Evolutionary conservation across 2,888 invertebrate species (phyloP).

Genomic region (Carterocephalus palaemon): DNA sequence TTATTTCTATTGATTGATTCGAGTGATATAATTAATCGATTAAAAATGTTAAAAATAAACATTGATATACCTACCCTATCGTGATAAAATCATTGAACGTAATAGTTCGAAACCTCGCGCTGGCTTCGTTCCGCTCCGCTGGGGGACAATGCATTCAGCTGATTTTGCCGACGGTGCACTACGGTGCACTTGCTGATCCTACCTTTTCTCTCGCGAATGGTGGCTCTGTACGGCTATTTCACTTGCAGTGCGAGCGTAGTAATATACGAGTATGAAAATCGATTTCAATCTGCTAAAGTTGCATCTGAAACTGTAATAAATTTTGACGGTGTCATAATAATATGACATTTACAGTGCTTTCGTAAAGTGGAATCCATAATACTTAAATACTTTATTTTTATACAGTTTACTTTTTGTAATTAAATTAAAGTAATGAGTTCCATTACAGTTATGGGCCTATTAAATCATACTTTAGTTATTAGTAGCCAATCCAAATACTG

Average conservation of each 20-base stretch:
- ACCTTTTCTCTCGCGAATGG: slow-evolving; percentile 38
- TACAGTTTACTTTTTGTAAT: too few relatives aligned
- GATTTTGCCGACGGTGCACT: slow-evolving; percentile 66
- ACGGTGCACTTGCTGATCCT: slow-evolving; percentile 59
- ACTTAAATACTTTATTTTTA: too few relatives aligned
- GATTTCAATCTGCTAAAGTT: slow-evolving; percentile 2
- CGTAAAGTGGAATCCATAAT: too few relatives aligned
- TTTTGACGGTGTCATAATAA: too few relatives aligned
- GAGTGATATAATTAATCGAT: too few relatives aligned
- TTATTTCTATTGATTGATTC: too few relatives aligned
- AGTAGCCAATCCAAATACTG: too few relatives aligned
- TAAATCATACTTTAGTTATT: too few relatives aligned
- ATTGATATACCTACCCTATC: not conserved
- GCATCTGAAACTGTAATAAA: not conserved
- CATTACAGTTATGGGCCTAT: too few relatives aligned
- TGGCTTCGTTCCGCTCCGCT: slow-evolving; percentile 52
- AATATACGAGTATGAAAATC: slow-evolving; percentile 18
- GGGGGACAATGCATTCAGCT: slow-evolving; percentile 66
- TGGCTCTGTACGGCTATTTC: slow-evolving; percentile 38
- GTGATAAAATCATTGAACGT: slow-evolving; percentile 21
- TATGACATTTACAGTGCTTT: too few relatives aligned
- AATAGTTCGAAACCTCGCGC: slow-evolving; percentile 31
- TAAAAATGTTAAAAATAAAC: too few relatives aligned
- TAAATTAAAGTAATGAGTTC: too few relatives aligned
- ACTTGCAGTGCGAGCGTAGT: slow-evolving; percentile 38